Conservation (phyloP, 2,113 vertebrate species). For the Megaleporinus macrocephalus region DNA sequence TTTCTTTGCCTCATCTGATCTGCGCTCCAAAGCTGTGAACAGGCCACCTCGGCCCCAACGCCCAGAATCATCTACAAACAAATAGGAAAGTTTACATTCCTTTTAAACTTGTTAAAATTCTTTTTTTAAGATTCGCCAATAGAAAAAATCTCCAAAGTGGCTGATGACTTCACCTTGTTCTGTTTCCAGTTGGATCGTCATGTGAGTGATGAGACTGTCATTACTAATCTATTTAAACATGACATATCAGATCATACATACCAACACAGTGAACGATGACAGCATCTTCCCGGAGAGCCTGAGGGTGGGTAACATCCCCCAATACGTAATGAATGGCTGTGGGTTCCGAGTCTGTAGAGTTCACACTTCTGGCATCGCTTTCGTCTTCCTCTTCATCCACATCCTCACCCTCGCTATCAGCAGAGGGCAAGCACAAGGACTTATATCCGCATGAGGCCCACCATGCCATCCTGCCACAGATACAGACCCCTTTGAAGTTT, state of each 20-base stretch:
- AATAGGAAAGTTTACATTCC: background rate
- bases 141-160: background rate
- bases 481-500: background rate
- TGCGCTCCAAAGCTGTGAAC: conserved; percentile 87
- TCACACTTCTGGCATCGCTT: conserved; percentile 57
- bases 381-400: conserved; percentile 70
- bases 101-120: background rate
- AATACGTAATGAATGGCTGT: conserved; percentile 81
- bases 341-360: conserved; percentile 70
- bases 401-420: conserved; percentile 77
- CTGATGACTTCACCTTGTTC: background rate
- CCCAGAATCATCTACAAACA: conserved; percentile 86
- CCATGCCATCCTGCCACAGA: conserved; percentile 82
- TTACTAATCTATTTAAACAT: background rate
- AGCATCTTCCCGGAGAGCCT: conserved; percentile 79
- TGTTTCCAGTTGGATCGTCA: background rate
- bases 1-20: conserved; percentile 85
- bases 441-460: conserved; percentile 86
- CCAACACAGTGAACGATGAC: conserved; percentile 92
- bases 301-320: conserved; percentile 91
- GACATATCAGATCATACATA: conserved; percentile 59
- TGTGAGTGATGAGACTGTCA: background rate
- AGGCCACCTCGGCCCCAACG: conserved; percentile 90
- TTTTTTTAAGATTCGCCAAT: background rate
- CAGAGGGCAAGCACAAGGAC: conserved; percentile 80